phyloP scores from a whole-genome alignment of 2,888 invertebrate species.

The Caenorhabditis plicata region DNA sequence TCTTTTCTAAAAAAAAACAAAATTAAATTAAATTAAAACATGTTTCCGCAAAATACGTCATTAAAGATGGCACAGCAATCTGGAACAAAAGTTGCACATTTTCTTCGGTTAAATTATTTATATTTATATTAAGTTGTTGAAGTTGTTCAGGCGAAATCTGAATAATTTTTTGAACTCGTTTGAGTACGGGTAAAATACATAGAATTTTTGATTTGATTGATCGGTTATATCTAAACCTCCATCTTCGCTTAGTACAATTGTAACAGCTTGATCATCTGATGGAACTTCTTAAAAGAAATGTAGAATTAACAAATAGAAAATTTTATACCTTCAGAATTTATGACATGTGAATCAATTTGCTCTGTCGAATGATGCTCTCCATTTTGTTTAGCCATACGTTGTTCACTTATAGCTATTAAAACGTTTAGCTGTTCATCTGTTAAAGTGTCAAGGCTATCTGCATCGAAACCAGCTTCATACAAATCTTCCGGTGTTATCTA shows the following conservation, averaged over 20 bases:
- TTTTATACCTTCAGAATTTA: not conserved
- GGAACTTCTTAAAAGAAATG: too few species aligned
- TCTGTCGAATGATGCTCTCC: not conserved
- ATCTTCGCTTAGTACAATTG: slow-evolving; percentile 37
- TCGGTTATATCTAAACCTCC: slow-evolving; percentile 43
- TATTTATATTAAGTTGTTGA: slow-evolving; percentile 37
- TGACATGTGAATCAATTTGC: not conserved
- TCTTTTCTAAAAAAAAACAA: not conserved
- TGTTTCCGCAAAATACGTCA: slow-evolving; percentile 9
- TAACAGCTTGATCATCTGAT: not conserved
- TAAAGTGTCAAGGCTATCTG: slow-evolving; percentile 30
- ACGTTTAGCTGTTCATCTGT: slow-evolving; percentile 41
- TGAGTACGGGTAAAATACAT: slow-evolving; percentile 27
- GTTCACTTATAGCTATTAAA: slow-evolving; percentile 28
- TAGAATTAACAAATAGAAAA: not conserved
- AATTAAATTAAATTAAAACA: not conserved
- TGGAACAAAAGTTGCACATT: slow-evolving; percentile 42
- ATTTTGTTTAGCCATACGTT: slow-evolving; percentile 18
- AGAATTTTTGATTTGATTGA: slow-evolving; percentile 30
- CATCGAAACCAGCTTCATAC: slow-evolving; percentile 42
- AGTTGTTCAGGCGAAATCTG: slow-evolving; percentile 42
- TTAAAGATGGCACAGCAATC: slow-evolving; percentile 27
- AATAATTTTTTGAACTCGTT: slow-evolving; percentile 1
- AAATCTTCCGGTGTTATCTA: slow-evolving; percentile 44
- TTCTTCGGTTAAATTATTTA: slow-evolving; percentile 42